Conservation (phyloP, 2,888 invertebrate genomes). For the Pedicia rivosa region DNA sequence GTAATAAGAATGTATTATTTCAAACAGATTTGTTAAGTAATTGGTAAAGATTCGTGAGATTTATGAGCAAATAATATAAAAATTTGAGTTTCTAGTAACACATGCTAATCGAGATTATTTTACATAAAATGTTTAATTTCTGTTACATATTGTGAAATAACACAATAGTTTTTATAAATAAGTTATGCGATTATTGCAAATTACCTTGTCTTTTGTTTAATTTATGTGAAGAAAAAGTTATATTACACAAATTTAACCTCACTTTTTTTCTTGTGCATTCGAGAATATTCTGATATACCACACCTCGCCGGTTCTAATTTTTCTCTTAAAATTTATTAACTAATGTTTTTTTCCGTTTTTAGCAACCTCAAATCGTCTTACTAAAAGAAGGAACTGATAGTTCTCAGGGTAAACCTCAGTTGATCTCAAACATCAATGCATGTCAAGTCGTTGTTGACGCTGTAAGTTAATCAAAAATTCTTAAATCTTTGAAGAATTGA, state of each 20-base stretch:
- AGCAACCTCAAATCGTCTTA: conserved; percentile 96
- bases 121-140: too few species aligned
- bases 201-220: neutral
- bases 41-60: too few species aligned
- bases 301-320: neutral
- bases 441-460: conserved; percentile 92
- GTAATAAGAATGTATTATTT: too few species aligned
- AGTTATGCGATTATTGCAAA: neutral
- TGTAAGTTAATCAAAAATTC: conserved; percentile 33
- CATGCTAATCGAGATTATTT: too few species aligned
- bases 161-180: neutral
- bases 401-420: conserved; percentile 88
- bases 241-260: neutral
- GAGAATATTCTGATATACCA: conserved; percentile 1
- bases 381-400: conserved; percentile 96
- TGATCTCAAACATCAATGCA: conserved; percentile 94
- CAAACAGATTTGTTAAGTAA: too few species aligned
- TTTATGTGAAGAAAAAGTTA: neutral
- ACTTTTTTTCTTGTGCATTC: neutral
- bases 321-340: neutral
- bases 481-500: neutral
- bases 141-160: too few species aligned
- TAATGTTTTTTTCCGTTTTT: conserved; percentile 18
- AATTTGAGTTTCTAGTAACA: too few species aligned
- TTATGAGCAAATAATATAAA: too few species aligned